Base-by-base conservation (phyloP, 2,113 vertebrate species). In the Equus quagga region DNA sequence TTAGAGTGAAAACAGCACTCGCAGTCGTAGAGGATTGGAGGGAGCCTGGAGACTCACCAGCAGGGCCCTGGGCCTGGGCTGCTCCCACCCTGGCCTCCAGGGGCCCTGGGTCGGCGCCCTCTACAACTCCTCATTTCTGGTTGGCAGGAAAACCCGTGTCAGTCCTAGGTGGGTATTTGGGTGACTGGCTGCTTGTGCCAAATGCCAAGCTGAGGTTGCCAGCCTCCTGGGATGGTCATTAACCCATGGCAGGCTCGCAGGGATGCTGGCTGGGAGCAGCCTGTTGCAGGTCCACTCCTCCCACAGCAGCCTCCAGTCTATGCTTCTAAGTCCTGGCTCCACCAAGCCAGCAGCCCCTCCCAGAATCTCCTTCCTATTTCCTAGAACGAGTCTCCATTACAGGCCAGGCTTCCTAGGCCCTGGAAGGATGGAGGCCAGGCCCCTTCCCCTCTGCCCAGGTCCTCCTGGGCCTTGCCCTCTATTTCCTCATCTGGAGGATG, bases 151-250 rank as follows among this genome's bases (percentile, higher is more conserved):
- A 97, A 87, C 64, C 54, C 44, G 69, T 83, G 92, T 84, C 78
- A 64, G 92, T 98, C 96, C 94, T 95, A 97, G 88, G 96, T 96
- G 97, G 96, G 92, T 97, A 73, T 88, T 91, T 89, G 69, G 93
- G 95, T 95, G 95, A 67, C 72, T 96, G 92, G 67, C 56, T 97
- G 90, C 56, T 85, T 80, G 62, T 94, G 84, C 95, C 96, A 93
- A 94, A 92, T 94, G 87, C 95, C 95, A 95, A 69, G 67, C 67
- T 78, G 69, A 96, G 90, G 84, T 97, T 95, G 96, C 98, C 97
- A 97, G 97, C 84, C 91, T 96, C 72, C 89, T 89, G 83, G 94
- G 85, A 72, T 94, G 81, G 96, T 97, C 26, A 0, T 96, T 97
- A 98, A 97, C 97, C 95, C 51, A 0, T 75, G 78, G 81, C 96